Evolutionary conservation across 2,888 invertebrate genomes (phyloP), one percentile per base, ranked within the genome.

Genomic region (Isotomurus palustris): DNA sequence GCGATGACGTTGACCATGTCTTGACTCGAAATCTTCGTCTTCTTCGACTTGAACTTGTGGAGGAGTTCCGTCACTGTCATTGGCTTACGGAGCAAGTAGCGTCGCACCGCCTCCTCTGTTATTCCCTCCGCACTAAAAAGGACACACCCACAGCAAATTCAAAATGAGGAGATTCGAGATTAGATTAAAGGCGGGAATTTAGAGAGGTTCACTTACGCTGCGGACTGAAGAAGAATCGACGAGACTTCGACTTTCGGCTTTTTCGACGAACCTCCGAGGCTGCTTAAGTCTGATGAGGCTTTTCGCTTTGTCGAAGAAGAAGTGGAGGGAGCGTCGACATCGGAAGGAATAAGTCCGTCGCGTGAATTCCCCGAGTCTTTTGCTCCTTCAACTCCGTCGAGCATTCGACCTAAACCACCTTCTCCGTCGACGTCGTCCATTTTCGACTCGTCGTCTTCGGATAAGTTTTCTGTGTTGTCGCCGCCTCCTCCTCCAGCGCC

Each of bases 1-100:
- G 93, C 94, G 85, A 96, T 92, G 35, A 89, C 87, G 73, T 89
- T 89, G 1, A 94, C 93, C 57, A 96, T 81, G 56, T 93, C 88
- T 65, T 95, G 91, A 67, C 89, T 90, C 55, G 87, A 86, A 49
- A 94, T 82, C 3, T 92, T 92, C 10, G 90, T 89, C 72, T 92
- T 90, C 76, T 94, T 93, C 36, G 89, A 89, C 75, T 92, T 93
- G 79, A 96, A 93, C 78, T 96, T 96, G 66, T 92, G 91, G 41
- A 96, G 78, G 29, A 96, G 79, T 74, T 97, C 96, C 0, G 92
- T 96, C 0, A 96, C 91, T 0, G 97, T 97, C 88, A 97, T 94
- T 1, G 97, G 99, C 73, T 97, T 97, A 10, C 97, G 83, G 76
- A 90, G 88, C 29, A 99, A 79, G 77, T 99, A 97, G 17, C 95